phyloP scores from a whole-genome alignment of 2,888 invertebrate species.

The Zeuzera pyrina region DNA sequence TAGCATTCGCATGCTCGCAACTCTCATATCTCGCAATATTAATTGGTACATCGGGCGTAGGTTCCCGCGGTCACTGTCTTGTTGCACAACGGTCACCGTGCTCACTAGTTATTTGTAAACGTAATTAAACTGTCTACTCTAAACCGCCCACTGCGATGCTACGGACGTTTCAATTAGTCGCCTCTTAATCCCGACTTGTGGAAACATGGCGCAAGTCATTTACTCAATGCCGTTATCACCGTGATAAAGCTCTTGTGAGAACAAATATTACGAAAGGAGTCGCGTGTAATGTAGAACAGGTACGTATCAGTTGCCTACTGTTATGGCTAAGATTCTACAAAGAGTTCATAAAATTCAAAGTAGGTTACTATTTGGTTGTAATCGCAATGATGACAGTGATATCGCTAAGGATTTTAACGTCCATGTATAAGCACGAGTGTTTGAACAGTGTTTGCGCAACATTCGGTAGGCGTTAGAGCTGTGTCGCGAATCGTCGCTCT shows the following conservation, averaged over 20 bases:
- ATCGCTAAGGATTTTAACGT: constrained; percentile 24
- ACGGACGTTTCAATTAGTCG: constrained; percentile 48
- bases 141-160: constrained; percentile 36
- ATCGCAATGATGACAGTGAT: too few relatives aligned
- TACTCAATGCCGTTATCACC: constrained; percentile 32
- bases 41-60: constrained; percentile 21
- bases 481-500: constrained; percentile 43
- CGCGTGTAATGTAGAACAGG: constrained; percentile 1
- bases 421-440: constrained; percentile 16
- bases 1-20: constrained; percentile 10
- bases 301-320: too few relatives aligned
- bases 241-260: neutral
- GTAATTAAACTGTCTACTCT: constrained; percentile 41
- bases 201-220: constrained; percentile 28
- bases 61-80: constrained; percentile 35
- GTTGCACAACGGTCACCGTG: constrained; percentile 34
- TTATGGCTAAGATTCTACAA: too few relatives aligned
- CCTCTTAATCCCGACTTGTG: constrained; percentile 25
- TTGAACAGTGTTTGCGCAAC: constrained; percentile 30
- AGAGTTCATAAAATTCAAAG: too few relatives aligned
- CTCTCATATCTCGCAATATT: constrained; percentile 7
- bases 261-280: neutral
- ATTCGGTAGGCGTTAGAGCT: constrained; percentile 28
- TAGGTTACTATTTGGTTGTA: too few relatives aligned
- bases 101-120: constrained; percentile 37